Evolutionary conservation across 2,888 invertebrate species (phyloP).

Genomic region (Cheiracanthium punctorium): DNA sequence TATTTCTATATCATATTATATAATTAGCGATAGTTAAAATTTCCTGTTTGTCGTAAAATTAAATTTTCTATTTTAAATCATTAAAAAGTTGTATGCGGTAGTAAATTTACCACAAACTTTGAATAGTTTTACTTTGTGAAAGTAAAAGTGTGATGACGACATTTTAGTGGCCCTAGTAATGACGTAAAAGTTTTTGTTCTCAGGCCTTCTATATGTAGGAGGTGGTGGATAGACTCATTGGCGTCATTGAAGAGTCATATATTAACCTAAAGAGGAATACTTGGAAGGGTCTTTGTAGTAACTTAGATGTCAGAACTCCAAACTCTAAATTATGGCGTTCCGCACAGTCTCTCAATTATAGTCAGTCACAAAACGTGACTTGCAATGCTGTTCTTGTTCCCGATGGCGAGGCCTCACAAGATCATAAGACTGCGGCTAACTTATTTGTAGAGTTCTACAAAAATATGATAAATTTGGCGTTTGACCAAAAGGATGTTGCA

Average conservation of each 20-base stretch:
- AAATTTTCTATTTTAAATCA: no score
- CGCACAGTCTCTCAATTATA: neutral
- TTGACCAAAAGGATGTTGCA: conserved; percentile 19
- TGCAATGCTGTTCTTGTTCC: neutral
- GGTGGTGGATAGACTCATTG: conserved; percentile 21
- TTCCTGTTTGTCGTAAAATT: no score
- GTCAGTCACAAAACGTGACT: neutral
- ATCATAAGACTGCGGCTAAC: conserved; percentile 11
- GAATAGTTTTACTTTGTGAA: no score
- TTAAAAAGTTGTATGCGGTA: no score
- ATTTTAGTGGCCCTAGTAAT: no score
- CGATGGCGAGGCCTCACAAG: neutral
- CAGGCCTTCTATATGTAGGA: no score
- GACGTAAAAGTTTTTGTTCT: no score
- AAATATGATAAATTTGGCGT: conserved; percentile 1
- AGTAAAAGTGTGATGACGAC: no score
- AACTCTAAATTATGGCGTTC: conserved; percentile 16
- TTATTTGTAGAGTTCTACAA: conserved; percentile 26
- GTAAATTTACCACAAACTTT: no score
- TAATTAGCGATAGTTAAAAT: no score
- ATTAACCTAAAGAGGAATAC: conserved; percentile 21
- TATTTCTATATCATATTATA: no score
- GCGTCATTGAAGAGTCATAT: conserved; percentile 4
- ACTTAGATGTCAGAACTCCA: conserved; percentile 19
- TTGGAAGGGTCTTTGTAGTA: conserved; percentile 6